These are phyloP conservation scores for Daktulosphaira vitifoliae DNA, from an alignment of 1,140 invertebrate genomes.

Conservation along the genomic window DNA sequence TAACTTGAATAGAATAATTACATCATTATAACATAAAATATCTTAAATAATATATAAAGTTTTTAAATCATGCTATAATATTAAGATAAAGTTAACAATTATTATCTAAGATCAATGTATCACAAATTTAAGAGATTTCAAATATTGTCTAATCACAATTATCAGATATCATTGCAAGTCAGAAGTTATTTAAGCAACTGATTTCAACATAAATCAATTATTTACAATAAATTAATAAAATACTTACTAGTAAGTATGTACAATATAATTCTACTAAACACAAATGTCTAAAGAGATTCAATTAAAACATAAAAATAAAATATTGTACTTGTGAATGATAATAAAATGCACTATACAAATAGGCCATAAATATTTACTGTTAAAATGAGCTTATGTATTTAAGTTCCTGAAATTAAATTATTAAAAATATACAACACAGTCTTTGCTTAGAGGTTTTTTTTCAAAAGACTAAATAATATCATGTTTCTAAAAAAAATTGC, in stretches of 20 bases:
- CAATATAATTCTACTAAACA: conserved; percentile 19
- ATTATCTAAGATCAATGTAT: background rate
- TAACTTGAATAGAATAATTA: conserved; percentile 10
- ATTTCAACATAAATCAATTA: conserved; percentile 20
- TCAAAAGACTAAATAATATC: background rate
- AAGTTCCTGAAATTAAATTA: background rate
- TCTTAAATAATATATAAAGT: background rate
- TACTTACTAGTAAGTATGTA: conserved; percentile 23
- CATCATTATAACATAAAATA: conserved; percentile 14
- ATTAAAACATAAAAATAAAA: conserved; percentile 23
- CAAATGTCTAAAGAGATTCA: conserved; percentile 20
- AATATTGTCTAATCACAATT: background rate
- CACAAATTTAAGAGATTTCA: conserved; percentile 6
- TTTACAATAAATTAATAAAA: conserved; percentile 31
- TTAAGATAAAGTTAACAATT: background rate
- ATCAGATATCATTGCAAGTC: background rate
- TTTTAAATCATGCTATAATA: conserved; percentile 25
- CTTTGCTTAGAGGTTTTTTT: background rate
- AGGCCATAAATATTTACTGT: conserved; percentile 4
- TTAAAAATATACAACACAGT: conserved; percentile 21
- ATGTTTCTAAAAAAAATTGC: background rate
- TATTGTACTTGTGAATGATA: conserved; percentile 21
- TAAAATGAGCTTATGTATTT: conserved; percentile 5
- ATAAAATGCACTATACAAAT: too few relatives aligned
- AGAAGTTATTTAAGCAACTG: background rate